These are phyloP conservation scores for Bubalus kerabau DNA, from an alignment of 2,113 vertebrate genomes.

Conservation along the genomic window DNA sequence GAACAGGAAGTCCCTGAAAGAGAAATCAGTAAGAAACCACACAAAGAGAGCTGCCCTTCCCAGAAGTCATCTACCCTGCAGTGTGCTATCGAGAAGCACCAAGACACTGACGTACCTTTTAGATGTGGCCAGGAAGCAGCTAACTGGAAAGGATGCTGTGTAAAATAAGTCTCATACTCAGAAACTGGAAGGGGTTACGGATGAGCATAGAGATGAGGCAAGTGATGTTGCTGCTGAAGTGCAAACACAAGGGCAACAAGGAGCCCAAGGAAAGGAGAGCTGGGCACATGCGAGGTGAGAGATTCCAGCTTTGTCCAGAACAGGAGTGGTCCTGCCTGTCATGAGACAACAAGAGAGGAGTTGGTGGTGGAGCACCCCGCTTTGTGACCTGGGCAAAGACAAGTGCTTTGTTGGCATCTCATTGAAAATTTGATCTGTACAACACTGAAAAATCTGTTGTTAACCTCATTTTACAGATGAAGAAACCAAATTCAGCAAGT, in stretches of 20 bases:
- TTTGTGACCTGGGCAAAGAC: not conserved
- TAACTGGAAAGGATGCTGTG: rapidly evolving
- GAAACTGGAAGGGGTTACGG: not conserved
- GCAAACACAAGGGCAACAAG: not conserved
- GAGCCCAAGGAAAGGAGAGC: not conserved
- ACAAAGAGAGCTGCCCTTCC: not conserved
- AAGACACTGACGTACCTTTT: not conserved
- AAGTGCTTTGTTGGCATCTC: not conserved
- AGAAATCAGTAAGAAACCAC: not conserved
- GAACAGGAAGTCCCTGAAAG: not conserved
- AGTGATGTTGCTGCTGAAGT: not conserved
- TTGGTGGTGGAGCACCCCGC: rapidly evolving
- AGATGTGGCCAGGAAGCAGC: not conserved
- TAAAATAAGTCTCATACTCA: not conserved
- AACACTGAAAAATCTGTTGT: not conserved
- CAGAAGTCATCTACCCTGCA: not conserved
- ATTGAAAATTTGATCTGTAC: not conserved
- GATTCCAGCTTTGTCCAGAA: not conserved
- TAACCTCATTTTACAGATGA: not conserved
- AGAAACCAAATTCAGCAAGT: not conserved
- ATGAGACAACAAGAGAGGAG: not conserved
- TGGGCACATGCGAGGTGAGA: rapidly evolving
- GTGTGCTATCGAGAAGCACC: not conserved
- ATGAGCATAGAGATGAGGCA: not conserved
- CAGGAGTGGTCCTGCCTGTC: not conserved